Evolutionary conservation across 2,888 invertebrate species (phyloP).

Genomic region (Euzophera pinguis): DNA sequence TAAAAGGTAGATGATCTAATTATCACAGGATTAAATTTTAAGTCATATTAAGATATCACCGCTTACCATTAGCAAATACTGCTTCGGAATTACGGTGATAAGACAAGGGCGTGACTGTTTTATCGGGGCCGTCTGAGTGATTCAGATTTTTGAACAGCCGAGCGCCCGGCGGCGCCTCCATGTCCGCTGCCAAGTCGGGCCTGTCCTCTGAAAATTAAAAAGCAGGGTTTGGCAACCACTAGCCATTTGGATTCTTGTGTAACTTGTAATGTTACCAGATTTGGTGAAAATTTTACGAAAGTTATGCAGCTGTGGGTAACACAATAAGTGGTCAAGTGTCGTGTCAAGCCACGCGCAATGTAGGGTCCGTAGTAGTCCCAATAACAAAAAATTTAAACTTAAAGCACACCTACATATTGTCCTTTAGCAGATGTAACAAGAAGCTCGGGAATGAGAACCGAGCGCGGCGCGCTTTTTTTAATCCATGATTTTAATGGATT

Average conservation of each 20-base stretch:
- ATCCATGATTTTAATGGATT: too few species aligned
- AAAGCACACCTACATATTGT: too few species aligned
- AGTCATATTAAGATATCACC: background rate
- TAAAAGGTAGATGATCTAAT: conserved; percentile 1
- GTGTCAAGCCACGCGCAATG: too few species aligned
- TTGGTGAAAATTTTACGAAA: conserved; percentile 4
- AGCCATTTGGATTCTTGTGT: background rate
- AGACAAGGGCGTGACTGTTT: conserved; percentile 48
- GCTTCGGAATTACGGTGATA: conserved; percentile 45
- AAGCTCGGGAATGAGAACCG: too few species aligned
- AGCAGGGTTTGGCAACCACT: conserved; percentile 20
- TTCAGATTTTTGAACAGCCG: conserved; percentile 50
- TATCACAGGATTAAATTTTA: background rate
- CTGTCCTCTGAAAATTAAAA: conserved; percentile 54
- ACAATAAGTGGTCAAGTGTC: too few species aligned
- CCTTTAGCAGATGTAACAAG: too few species aligned
- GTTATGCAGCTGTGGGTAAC: too few species aligned
- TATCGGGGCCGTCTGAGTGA: conserved; percentile 28
- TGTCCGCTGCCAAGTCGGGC: conserved; percentile 40
- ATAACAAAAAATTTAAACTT: too few species aligned
- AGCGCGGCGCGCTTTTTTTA: too few species aligned
- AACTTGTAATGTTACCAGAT: background rate
- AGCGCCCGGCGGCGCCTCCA: conserved; percentile 24
- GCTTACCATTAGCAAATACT: conserved; percentile 22
- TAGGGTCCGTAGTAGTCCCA: too few species aligned